Conservation (phyloP, 1,140 invertebrate species). For the Saccostrea cuccullata region DNA sequence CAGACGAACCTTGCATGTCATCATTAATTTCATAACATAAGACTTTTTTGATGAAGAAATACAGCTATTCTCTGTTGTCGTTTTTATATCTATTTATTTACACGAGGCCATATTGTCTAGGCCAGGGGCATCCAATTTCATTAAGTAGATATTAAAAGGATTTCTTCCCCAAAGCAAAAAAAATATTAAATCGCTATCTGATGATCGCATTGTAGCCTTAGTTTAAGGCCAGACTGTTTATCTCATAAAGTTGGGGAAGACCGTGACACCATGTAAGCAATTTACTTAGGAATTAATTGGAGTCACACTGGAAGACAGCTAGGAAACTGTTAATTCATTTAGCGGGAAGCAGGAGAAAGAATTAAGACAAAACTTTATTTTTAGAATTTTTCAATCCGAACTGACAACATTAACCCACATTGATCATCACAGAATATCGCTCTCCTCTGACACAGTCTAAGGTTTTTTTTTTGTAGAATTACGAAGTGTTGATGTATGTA, state of each 20-base stretch:
- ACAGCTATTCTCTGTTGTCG: background rate
- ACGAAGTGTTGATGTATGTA: constrained; percentile 36
- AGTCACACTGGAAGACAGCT: background rate
- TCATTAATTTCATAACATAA: constrained; percentile 34
- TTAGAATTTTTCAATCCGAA: constrained; percentile 11
- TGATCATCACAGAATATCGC: constrained; percentile 19
- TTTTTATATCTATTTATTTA: constrained; percentile 33
- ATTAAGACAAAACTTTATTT: background rate
- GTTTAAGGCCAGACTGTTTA: background rate
- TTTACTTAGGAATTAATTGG: constrained; percentile 14
- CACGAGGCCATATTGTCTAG: constrained; percentile 21
- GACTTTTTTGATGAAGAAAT: constrained; percentile 23
- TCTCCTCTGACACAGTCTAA: background rate
- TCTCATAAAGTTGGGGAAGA: background rate
- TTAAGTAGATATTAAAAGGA: constrained; percentile 32
- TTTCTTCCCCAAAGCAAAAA: constrained; percentile 26
- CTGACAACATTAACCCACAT: background rate
- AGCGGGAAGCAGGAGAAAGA: background rate
- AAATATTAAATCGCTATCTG: background rate
- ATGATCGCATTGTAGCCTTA: background rate
- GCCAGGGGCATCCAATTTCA: constrained; percentile 11
- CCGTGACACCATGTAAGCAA: background rate
- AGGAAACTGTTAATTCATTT: background rate
- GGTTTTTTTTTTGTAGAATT: constrained; percentile 10
- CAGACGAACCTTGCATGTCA: constrained; percentile 20